Base-by-base conservation (phyloP, 2,797 vertebrate species). In the Enoplosus armatus region DNA sequence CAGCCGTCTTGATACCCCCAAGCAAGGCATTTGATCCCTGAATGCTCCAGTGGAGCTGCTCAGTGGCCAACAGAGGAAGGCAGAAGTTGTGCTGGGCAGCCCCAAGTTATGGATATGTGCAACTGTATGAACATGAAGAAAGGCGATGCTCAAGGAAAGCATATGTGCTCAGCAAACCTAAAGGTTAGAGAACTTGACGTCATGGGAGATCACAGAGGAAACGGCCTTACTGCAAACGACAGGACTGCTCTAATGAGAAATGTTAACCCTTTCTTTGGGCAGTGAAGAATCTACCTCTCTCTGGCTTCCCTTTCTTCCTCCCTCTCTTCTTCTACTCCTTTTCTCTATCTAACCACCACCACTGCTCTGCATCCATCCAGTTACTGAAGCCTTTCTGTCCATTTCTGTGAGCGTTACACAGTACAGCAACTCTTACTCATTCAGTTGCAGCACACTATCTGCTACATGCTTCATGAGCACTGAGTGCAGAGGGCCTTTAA, bases 181-280 rank as follows among this genome's bases (percentile, higher is more conserved):
- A 90, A 84, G 77, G 80, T 88, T 87, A 83, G 63, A 66, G 27
- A 75, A 58, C 45, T 55, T 70, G 62, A 83, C 16, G 39, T 73
- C 47, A 66, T 26, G 22, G 12, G 8, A 60, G 29, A 47, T 73
- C 39, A 80, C 11, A 51, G 58, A 59, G 14, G 18, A 74, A 47
- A 33, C 6, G 3, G 27, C 14, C 45, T 62, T 58, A 47, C 27
- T n/a, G 16, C 22, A 35, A 58, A 76, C 29, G 45, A 58, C 80
- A 74, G 43, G 65, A 58, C 64, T 56, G n/a, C 43, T 75, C 18
- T 54, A 61, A 75, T 54, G 55, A 61, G 67, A 54, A 73, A 71
- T 45, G 65, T 75, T 63, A 41, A 72, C 27, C 51, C 58, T 80
- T 65, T 75, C 73, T 74, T 5, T 55, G 12, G 73, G 37, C 66